These are phyloP conservation scores for Metopolophium dirhodum DNA, from an alignment of 1,140 invertebrate species.

Conservation along the genomic window DNA sequence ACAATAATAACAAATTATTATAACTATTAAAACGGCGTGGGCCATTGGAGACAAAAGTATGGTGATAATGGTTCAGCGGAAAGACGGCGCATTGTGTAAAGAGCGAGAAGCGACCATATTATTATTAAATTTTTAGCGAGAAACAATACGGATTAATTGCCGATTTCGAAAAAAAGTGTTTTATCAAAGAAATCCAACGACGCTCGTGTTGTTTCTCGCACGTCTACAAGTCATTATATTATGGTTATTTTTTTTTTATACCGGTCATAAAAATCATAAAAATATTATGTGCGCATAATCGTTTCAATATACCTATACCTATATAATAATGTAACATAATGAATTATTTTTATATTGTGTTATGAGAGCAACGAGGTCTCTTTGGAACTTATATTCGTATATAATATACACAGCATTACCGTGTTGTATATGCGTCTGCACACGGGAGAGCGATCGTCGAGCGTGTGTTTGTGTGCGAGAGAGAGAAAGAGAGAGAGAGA, in stretches of 20 bases:
- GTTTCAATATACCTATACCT: background rate
- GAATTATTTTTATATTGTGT: background rate
- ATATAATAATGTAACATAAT: no score
- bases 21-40: background rate
- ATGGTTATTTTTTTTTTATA: background rate
- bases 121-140: background rate
- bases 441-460: background rate
- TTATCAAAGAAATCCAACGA: background rate
- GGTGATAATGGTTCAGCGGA: background rate
- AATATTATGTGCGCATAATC: background rate
- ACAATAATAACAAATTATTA: background rate
- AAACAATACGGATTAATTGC: slow-evolving; percentile 35
- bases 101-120: background rate
- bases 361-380: slow-evolving; percentile 25
- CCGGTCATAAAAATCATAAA: background rate
- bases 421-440: background rate
- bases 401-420: background rate
- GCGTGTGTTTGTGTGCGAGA: background rate
- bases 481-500: background rate
- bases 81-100: background rate
- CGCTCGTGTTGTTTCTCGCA: background rate
- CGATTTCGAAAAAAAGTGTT: background rate
- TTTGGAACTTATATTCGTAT: background rate
- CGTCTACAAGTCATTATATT: background rate
- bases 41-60: background rate